Evolutionary conservation across 2,797 vertebrate genomes (phyloP), one percentile per base, ranked within the genome.

Genomic region (Hylomyscus alleni): DNA sequence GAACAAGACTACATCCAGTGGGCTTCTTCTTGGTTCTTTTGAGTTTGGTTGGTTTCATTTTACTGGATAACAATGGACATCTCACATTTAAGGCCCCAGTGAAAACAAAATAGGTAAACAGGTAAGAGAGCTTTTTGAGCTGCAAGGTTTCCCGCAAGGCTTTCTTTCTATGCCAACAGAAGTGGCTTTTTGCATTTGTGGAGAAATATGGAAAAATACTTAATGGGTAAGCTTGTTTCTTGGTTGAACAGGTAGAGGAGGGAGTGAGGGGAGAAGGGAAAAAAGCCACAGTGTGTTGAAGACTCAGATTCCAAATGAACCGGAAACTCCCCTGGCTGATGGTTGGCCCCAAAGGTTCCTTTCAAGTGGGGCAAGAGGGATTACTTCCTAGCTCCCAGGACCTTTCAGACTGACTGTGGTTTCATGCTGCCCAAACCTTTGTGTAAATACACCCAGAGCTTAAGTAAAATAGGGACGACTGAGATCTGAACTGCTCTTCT

Each of bases 191-290:
- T 81, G 81, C 91, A 75, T 95, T 95, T 84, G 82, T 89, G 78
- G 82, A 94, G 84, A 97, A 75, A 87, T 1, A 4, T 98, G 97
- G 97, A 98, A 98, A 98, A 98, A 93, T 97, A 98, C 97, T 98
- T 97, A 95, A 96, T 98, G 95, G 93, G 54, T 97, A 69, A 91
- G 90, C 80, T 96, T 96, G 89, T 84, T 95, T 96, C 85, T 84
- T 95, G 75, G 78, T 97, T 95, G 92, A 96, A 95, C 47, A 96
- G 94, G 94, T 97, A 93, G 52, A 52, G 34, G 2, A 1, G 60
- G 24, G 24, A 50, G 56, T 19, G n/a, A 54, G 29, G 50, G 5
- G 9, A 34, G 67, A 76, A 73, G 77, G 37, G 67, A 93, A 89
- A 98, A 97, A 95, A 89, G 90, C 92, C 89, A 56, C 83, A 93